phyloP scores from a whole-genome alignment of 2,113 vertebrate genomes.

The Garra rufa region DNA sequence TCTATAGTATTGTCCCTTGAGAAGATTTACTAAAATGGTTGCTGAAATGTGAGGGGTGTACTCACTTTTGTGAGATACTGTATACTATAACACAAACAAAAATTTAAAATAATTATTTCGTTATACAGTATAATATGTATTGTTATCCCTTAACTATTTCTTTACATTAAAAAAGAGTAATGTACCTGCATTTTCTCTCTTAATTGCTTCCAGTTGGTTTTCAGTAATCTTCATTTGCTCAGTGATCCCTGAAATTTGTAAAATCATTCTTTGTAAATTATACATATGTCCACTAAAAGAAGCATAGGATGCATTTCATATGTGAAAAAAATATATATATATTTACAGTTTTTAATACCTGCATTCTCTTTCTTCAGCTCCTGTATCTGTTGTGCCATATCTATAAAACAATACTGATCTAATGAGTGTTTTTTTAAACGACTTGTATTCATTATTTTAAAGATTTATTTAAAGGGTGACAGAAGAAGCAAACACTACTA shows the following conservation, averaged over 20 bases:
- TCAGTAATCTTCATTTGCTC: neutral
- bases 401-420: neutral
- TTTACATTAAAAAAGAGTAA: neutral
- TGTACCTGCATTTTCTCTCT: conserved; percentile 3
- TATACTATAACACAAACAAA: no score
- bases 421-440: neutral
- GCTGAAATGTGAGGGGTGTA: no score
- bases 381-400: neutral
- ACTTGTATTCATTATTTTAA: neutral
- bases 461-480: neutral
- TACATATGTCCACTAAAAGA: neutral
- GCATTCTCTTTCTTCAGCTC: conserved; percentile 17
- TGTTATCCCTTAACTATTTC: neutral
- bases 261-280: neutral
- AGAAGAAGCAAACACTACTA: neutral
- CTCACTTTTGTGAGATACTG: no score
- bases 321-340: no score
- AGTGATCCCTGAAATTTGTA: neutral
- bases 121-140: neutral
- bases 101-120: no score
- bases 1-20: no score
- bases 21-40: no score
- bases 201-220: neutral
- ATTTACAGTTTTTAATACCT: no score
- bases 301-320: neutral